phyloP scores from a whole-genome alignment of 2,113 vertebrate species.

The Silurus glanis region DNA sequence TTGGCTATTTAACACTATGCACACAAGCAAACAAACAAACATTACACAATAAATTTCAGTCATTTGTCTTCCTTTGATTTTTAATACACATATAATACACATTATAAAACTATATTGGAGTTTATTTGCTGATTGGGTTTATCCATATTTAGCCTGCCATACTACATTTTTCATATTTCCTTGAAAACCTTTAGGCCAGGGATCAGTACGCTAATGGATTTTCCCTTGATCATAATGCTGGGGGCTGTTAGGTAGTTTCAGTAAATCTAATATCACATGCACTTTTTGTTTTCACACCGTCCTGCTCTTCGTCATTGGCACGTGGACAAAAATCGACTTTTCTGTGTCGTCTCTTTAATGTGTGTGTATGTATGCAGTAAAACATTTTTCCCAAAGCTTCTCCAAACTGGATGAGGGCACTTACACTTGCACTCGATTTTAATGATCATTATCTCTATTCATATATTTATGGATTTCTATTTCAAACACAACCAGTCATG shows the following conservation, averaged over 20 bases:
- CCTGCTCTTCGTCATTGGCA: not conserved
- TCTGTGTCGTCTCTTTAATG: not conserved
- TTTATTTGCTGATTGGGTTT: not conserved
- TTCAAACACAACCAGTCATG: not conserved
- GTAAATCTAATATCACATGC: not conserved
- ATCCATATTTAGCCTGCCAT: not conserved
- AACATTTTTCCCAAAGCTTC: slow-evolving; percentile 24
- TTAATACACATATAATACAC: not conserved
- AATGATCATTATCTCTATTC: not conserved
- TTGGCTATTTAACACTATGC: not conserved
- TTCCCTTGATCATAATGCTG: not conserved
- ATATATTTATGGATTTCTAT: not conserved
- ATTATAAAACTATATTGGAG: not conserved
- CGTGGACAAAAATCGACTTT: not conserved
- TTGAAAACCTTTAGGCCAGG: not conserved
- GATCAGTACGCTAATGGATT: not conserved
- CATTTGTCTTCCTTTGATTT: not conserved
- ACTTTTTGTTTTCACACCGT: not conserved
- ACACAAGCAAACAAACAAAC: not conserved
- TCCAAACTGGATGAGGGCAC: slow-evolving; percentile 34
- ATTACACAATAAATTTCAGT: not conserved
- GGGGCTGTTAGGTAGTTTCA: not conserved
- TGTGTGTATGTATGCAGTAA: slow-evolving; percentile 26
- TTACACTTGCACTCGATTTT: slow-evolving; percentile 13
- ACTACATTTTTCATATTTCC: not conserved